Evolutionary conservation across 2,113 vertebrate genomes (phyloP).

Genomic region (Neodon shergylaensis): DNA sequence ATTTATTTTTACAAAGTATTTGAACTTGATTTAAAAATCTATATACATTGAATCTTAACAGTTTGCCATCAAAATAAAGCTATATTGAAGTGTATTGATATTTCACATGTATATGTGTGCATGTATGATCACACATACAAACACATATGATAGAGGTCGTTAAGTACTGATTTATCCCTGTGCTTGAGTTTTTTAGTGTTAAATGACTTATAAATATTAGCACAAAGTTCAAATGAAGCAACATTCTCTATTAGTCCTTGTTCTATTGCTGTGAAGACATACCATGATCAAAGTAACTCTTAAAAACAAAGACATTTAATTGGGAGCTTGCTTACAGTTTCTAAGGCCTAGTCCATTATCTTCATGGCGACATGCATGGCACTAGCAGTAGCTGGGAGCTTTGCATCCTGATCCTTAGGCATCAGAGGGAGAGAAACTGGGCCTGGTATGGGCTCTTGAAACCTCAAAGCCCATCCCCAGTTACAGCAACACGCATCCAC

Average conservation of each 20-base stretch:
- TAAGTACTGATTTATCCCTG: neutral
- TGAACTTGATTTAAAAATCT: neutral
- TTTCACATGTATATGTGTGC: neutral
- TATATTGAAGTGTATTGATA: neutral
- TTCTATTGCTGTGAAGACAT: neutral
- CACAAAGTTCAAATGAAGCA: neutral
- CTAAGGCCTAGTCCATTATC: neutral
- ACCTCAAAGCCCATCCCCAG: neutral
- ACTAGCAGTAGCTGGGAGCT: neutral
- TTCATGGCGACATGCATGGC: neutral
- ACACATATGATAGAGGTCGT: neutral
- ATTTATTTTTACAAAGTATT: conserved; percentile 22
- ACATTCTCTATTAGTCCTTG: neutral
- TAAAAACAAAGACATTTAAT: neutral
- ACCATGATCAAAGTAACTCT: neutral
- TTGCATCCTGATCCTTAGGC: neutral
- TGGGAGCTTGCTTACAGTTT: neutral
- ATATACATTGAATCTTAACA: neutral
- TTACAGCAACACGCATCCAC: neutral
- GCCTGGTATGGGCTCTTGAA: neutral
- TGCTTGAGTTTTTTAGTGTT: neutral
- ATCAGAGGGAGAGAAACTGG: neutral
- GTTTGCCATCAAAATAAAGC: neutral
- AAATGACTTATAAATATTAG: neutral
- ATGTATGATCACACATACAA: neutral